Base-by-base conservation (phyloP, 2,888 invertebrate species). In the Loripinus fragilis region DNA sequence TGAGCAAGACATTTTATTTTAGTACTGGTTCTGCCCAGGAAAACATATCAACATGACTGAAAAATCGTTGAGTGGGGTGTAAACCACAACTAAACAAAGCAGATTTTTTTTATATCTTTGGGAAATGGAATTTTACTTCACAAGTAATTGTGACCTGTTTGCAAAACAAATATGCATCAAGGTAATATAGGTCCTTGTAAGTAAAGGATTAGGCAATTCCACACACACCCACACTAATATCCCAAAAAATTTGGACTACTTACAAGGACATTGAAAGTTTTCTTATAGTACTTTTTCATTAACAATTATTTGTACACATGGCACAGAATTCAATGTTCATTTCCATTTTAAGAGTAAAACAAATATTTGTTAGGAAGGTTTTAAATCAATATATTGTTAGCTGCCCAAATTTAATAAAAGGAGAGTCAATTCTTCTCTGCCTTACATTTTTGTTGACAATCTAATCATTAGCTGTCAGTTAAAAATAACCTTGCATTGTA, bases 301-400 rank as follows among this genome's bases (percentile, higher is more conserved):
- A 5, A 38, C 12, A 38, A 5, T 12, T 38, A 38, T 8, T 38
- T 38, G n/a, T n/a, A n/a, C n/a, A n/a, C n/a, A n/a, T n/a, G n/a
- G n/a, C 38, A 38, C 12, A 38, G 38, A 55, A 28, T 55, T 23
- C 12, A 28, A 25, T n/a, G n/a, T n/a, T n/a, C 7, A 55, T 55
- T 10, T 55, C 15, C 55, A 55, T 28, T 55, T 28, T 55, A 25
- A 55, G 55, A 25, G 15, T 25, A 25, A 28, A 55, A 55, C 15
- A 55, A 55, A 55, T 55, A 55, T 55, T 55, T 55, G 25, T 55
- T 25, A 55, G 25, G 55, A n/a, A n/a, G 15, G 23, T 23, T n/a
- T 48, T 48, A 3, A 20, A 5, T 20, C 20, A 20, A 5, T 48
- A 48, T n/a, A 20, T 48, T 20, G 20, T n/a, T 48, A 8, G 20